Evolutionary conservation across 2,797 vertebrate species (phyloP).

Genomic region (Spea hammondii): DNA sequence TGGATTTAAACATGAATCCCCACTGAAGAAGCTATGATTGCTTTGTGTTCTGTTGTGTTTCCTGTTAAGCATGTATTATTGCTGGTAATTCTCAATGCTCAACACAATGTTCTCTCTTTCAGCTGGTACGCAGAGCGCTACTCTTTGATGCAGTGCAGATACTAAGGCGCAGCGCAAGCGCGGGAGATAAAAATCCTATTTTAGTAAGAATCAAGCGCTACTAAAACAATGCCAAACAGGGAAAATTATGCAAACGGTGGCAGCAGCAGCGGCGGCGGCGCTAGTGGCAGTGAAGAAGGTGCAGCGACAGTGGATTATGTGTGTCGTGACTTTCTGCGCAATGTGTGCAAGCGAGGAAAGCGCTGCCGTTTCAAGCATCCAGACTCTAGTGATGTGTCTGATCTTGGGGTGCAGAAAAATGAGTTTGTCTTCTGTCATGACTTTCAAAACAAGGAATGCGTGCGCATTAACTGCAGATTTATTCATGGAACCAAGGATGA

Average conservation of each 20-base stretch:
- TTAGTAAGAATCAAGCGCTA: conserved; percentile 50
- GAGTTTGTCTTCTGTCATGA: conserved; percentile 98
- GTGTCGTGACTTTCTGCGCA: conserved; percentile 92
- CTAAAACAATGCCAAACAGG: conserved; percentile 85
- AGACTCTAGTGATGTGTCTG: conserved; percentile 89
- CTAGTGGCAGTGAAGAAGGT: conserved; percentile 66
- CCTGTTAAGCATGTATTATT: not conserved
- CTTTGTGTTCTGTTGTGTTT: not conserved
- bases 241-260: conserved; percentile 81
- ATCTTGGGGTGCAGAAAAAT: conserved; percentile 93
- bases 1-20: no score
- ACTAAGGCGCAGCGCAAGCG: conserved; percentile 45
- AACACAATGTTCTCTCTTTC: conserved; percentile 47
- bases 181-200: conserved; percentile 52
- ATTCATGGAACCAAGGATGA: conserved; percentile 97
- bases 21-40: no score
- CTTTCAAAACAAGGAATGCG: conserved; percentile 95
- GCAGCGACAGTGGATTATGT: conserved; percentile 77
- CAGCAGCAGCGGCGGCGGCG: conserved; percentile 68
- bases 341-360: conserved; percentile 94
- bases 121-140: conserved; percentile 46
- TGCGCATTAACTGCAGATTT: conserved; percentile 89
- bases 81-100: conserved; percentile 13
- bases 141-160: conserved; percentile 35
- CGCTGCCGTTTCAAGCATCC: conserved; percentile 94